These are phyloP conservation scores for Frieseomelitta varia DNA, from an alignment of 1,140 invertebrate species.

Conservation along the genomic window DNA sequence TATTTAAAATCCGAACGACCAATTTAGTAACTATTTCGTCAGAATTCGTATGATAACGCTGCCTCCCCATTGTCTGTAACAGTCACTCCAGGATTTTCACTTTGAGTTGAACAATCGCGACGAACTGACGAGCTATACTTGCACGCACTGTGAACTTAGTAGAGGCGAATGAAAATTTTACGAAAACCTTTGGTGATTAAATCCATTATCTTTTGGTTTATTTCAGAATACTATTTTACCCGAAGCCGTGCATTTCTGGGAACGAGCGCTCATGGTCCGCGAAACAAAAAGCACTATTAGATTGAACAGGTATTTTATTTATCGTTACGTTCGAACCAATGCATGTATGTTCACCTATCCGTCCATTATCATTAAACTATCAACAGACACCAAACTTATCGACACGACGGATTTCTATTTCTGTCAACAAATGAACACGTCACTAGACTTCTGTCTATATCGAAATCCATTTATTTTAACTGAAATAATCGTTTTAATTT, in stretches of 20 bases:
- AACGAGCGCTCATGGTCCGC: conserved; percentile 93
- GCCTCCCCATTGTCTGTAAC: no score
- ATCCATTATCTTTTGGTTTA: conserved; percentile 55
- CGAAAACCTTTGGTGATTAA: background rate
- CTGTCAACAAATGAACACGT: no score
- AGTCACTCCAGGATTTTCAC: no score
- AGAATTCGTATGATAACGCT: no score
- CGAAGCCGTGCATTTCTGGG: conserved; percentile 96
- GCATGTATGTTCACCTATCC: background rate
- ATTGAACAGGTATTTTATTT: conserved; percentile 88
- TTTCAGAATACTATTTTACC: conserved; percentile 94
- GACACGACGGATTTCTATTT: background rate
- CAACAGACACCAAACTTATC: background rate
- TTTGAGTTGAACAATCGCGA: no score
- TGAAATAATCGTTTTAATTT: no score
- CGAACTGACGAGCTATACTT: no score
- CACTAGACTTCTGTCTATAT: no score
- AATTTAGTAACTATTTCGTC: no score
- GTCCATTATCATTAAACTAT: background rate
- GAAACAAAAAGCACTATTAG: conserved; percentile 92
- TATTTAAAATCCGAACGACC: no score
- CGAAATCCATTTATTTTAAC: no score
- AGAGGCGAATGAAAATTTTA: background rate
- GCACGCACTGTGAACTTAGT: background rate
- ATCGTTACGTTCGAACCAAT: background rate